Evolutionary conservation across 2,888 invertebrate genomes (phyloP).

Genomic region (Stomorhina lunata): DNA sequence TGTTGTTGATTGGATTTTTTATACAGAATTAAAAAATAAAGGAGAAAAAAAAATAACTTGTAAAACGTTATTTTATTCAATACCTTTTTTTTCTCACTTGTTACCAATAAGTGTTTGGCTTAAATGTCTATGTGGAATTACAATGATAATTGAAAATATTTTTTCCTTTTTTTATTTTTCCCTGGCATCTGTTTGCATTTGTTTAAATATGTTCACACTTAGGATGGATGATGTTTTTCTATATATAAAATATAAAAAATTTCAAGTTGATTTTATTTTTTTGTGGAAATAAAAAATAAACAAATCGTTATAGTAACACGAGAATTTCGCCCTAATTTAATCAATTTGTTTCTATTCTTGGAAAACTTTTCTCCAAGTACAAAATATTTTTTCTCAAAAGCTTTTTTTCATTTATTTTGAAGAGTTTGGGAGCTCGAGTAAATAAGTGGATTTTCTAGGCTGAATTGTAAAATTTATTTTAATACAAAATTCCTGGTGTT

Average conservation of each 20-base stretch:
- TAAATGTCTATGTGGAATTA: neutral
- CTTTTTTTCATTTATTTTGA: too few species aligned
- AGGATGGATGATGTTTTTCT: neutral
- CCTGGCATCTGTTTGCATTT: neutral
- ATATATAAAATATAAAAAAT: neutral
- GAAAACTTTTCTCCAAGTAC: neutral
- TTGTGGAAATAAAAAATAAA: neutral
- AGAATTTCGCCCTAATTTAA: neutral
- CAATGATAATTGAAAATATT: constrained; percentile 12
- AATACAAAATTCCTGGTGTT: neutral
- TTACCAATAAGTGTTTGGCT: neutral
- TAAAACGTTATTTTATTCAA: neutral
- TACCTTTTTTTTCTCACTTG: neutral
- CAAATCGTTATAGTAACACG: neutral
- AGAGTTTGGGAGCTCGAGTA: too few species aligned
- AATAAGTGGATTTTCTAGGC: neutral
- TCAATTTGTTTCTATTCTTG: neutral
- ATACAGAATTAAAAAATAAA: neutral
- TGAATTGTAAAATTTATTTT: neutral
- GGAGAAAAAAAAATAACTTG: too few species aligned
- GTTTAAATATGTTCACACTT: neutral
- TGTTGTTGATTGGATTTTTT: neutral
- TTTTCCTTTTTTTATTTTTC: too few species aligned
- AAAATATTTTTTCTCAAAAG: neutral
- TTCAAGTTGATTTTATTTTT: neutral